Conservation (phyloP, 2,888 invertebrate genomes). For the Drosophila buzzatii region DNA sequence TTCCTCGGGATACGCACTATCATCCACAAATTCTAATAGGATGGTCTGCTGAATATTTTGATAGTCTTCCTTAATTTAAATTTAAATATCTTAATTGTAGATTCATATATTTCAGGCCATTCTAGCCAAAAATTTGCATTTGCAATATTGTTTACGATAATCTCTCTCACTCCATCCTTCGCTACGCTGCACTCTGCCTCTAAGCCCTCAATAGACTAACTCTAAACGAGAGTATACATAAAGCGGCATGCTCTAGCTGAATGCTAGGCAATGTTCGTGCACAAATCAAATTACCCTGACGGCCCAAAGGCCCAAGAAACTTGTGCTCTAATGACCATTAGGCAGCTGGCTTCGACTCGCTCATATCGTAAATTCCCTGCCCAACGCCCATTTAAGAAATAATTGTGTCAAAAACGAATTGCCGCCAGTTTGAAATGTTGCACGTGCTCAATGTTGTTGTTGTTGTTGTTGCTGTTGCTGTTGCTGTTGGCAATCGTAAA, state of each 20-base stretch:
- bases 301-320: constrained; percentile 27
- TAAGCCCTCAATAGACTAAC: background rate
- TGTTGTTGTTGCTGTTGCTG: constrained; percentile 5
- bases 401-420: constrained; percentile 69
- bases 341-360: constrained; percentile 36
- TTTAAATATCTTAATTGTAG: no score
- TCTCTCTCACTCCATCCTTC: no score
- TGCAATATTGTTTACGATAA: background rate
- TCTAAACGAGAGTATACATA: background rate
- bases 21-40: no score
- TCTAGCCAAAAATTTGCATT: no score
- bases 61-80: no score
- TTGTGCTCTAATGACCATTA: constrained; percentile 46
- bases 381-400: constrained; percentile 30
- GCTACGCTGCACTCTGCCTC: background rate
- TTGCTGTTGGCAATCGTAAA: constrained; percentile 31
- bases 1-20: no score
- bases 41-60: no score
- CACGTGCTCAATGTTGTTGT: constrained; percentile 56
- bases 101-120: no score
- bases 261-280: constrained; percentile 50
- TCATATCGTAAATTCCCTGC: constrained; percentile 26
- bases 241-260: constrained; percentile 31
- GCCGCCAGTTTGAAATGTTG: constrained; percentile 56
- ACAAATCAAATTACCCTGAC: constrained; percentile 64